Conservation (phyloP, 2,888 invertebrate species). For the Rutpela maculata region DNA sequence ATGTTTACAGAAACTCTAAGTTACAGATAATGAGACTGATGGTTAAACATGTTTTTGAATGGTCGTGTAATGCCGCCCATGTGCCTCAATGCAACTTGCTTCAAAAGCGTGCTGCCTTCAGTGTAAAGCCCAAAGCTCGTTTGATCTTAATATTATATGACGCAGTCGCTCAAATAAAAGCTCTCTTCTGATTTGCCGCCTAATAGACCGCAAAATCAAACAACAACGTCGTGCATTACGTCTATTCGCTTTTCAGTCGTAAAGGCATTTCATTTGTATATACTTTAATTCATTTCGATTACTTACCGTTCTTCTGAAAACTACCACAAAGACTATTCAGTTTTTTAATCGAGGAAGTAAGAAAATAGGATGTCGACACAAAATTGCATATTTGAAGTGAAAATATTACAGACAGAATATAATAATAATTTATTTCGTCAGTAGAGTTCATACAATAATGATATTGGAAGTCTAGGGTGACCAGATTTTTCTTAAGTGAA, state of each 20-base stretch:
- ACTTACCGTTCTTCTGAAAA: background rate
- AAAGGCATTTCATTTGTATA: slow-evolving; percentile 19
- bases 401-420: no score
- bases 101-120: slow-evolving; percentile 57
- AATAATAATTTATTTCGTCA: no score
- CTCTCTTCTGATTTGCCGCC: slow-evolving; percentile 65
- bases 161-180: slow-evolving; percentile 68
- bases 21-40: slow-evolving; percentile 65
- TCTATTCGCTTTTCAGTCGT: slow-evolving; percentile 14
- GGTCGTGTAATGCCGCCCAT: slow-evolving; percentile 57
- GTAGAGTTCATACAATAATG: no score
- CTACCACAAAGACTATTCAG: background rate
- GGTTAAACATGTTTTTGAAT: slow-evolving; percentile 69
- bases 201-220: slow-evolving; percentile 64
- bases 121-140: slow-evolving; percentile 68
- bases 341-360: background rate
- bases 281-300: slow-evolving; percentile 23
- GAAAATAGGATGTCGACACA: no score
- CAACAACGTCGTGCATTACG: slow-evolving; percentile 39
- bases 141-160: slow-evolving; percentile 73
- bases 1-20: slow-evolving; percentile 68
- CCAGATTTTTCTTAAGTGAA: no score
- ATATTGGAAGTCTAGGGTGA: no score
- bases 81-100: slow-evolving; percentile 64
- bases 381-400: no score